phyloP scores from a whole-genome alignment of 2,797 vertebrate species.

The Characodon lateralis region DNA sequence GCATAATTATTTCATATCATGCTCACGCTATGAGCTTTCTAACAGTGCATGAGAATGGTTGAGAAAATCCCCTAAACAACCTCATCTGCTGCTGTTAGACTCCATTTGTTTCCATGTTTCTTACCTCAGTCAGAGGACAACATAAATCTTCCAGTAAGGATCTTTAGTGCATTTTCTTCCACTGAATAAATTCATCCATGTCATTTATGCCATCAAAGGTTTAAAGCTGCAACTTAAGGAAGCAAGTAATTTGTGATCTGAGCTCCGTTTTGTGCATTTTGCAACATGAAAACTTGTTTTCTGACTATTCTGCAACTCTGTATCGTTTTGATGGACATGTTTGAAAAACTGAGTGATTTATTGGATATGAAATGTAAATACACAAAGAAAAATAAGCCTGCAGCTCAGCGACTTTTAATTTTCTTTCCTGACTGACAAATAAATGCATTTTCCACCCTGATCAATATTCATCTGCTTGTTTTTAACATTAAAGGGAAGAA shows the following conservation, averaged over 20 bases:
- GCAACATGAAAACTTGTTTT: too few species aligned
- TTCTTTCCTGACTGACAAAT: conserved; percentile 35
- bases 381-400: background rate
- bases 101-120: background rate
- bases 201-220: background rate
- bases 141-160: too few species aligned
- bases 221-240: background rate
- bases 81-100: background rate
- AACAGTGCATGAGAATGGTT: too few species aligned
- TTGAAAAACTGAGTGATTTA: background rate
- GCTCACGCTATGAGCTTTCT: background rate
- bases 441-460: conserved; percentile 33
- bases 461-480: conserved; percentile 37
- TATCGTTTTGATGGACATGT: background rate
- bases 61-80: background rate
- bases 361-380: conserved; percentile 1
- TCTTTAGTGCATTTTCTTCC: background rate
- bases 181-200: background rate
- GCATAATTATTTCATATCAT: background rate
- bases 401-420: background rate
- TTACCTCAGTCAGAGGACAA: too few species aligned
- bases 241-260: background rate
- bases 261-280: background rate
- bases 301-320: too few species aligned
- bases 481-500: conserved; percentile 30